phyloP scores from a whole-genome alignment of 2,888 invertebrate genomes.

The Adelognathus sp. region DNA sequence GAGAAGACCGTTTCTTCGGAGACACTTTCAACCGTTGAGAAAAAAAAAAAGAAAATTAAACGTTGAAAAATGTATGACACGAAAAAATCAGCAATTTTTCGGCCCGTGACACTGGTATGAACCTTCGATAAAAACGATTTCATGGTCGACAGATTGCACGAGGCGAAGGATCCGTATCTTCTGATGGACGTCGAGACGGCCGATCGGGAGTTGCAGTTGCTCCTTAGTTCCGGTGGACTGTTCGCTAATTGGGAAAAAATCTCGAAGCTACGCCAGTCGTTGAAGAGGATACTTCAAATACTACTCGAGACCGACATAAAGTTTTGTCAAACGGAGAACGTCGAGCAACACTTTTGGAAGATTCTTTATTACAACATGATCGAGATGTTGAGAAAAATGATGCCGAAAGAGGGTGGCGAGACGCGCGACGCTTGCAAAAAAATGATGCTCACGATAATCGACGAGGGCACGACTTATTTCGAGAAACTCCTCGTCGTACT shows the following conservation, averaged over 20 bases:
- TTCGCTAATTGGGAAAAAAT: slow-evolving; percentile 87
- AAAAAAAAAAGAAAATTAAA: neutral
- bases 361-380: slow-evolving; percentile 94
- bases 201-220: slow-evolving; percentile 86
- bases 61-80: neutral
- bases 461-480: slow-evolving; percentile 91
- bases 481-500: slow-evolving; percentile 88
- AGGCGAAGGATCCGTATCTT: slow-evolving; percentile 84
- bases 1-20: no score
- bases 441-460: slow-evolving; percentile 87
- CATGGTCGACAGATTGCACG: slow-evolving; percentile 81
- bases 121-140: neutral
- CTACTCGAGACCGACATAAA: slow-evolving; percentile 90
- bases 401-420: slow-evolving; percentile 83
- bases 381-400: slow-evolving; percentile 89
- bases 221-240: slow-evolving; percentile 84
- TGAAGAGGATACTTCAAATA: slow-evolving; percentile 87
- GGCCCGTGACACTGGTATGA: no score
- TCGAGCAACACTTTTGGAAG: slow-evolving; percentile 96
- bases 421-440: slow-evolving; percentile 86
- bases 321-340: slow-evolving; percentile 92
- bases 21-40: no score
- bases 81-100: no score
- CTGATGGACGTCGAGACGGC: slow-evolving; percentile 86
- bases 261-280: slow-evolving; percentile 84